Conservation (phyloP, 1,140 invertebrate species). For the Lepidotrigona ventralis region DNA sequence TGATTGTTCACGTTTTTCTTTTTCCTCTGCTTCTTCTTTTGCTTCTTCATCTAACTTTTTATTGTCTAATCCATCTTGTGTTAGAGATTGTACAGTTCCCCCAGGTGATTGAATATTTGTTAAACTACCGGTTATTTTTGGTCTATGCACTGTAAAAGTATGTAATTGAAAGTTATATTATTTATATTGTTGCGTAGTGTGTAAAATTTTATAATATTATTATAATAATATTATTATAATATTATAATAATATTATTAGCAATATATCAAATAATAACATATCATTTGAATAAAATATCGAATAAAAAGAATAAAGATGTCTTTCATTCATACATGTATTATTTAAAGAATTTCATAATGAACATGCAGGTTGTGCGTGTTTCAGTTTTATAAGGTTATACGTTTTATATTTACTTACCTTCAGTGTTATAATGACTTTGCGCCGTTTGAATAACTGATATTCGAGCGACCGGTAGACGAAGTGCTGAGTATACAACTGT, state of each 20-base stretch:
- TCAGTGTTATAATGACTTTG: conserved; percentile 66
- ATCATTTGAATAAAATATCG: too few species aligned
- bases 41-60: conserved; percentile 63
- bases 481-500: conserved; percentile 58
- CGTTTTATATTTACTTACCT: conserved; percentile 56
- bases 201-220: too few species aligned
- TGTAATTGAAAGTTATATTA: conserved; percentile 2
- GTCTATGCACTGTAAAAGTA: conserved; percentile 47
- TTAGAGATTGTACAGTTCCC: conserved; percentile 47
- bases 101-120: conserved; percentile 68
- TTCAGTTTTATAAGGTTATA: conserved; percentile 58
- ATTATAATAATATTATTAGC: too few species aligned
- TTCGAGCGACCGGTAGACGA: conserved; percentile 52
- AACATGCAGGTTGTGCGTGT: neutral
- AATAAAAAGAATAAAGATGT: neutral
- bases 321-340: neutral
- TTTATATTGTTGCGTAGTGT: neutral
- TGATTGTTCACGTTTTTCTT: conserved; percentile 78
- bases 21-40: conserved; percentile 77
- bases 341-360: neutral
- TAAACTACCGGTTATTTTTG: conserved; percentile 69
- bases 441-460: conserved; percentile 53
- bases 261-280: too few species aligned
- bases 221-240: too few species aligned
- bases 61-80: conserved; percentile 55